Evolutionary conservation across 2,113 vertebrate genomes (phyloP), one percentile per base, ranked within the genome.

Genomic region (Mesocricetus auratus): DNA sequence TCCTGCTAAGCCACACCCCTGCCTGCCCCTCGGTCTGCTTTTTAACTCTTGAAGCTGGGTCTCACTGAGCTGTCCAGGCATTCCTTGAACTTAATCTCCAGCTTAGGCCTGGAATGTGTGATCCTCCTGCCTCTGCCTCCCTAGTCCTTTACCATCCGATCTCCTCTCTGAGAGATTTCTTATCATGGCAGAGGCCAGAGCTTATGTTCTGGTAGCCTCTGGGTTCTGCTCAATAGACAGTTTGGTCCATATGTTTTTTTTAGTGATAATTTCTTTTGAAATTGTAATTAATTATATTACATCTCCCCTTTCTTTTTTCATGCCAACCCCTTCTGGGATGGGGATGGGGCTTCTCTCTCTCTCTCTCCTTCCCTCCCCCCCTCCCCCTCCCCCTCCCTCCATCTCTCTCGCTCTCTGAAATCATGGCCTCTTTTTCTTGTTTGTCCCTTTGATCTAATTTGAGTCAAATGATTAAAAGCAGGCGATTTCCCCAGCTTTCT

Each of bases 391-490:
- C 66, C 39, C n/a, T 42, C n/a, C 42, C 71, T 66, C 62, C 31
- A 26, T 66, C 64, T 66, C 26, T 31, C 66, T 68, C 31, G 36
- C 66, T 71, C n/a, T 73, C n/a, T 73, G n/a, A 24, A 42, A 73
- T 73, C 21, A 74, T 74, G 71, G 21, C 71, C 39, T 39, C 71
- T 74, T 74, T 74, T 74, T 82, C 74, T 24, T 36, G 2, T 26
- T 60, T 92, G 73, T 85, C 45, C 7, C 45, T 93, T 85, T 69
- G 64, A 16, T 24, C 89, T 90, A 31, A 87, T 90, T 82, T 78
- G 16, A 58, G 42, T 74, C 42, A n/a, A 93, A 1, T 42, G 64
- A 22, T 86, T 78, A 87, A 71, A 94, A 93, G 62, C 10, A 29
- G 36, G 15, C 69, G 26, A 36, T 39, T 47, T 91, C 62, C 22